Evolutionary conservation across 2,888 invertebrate species (phyloP).

Genomic region (Synergus gifuensis): DNA sequence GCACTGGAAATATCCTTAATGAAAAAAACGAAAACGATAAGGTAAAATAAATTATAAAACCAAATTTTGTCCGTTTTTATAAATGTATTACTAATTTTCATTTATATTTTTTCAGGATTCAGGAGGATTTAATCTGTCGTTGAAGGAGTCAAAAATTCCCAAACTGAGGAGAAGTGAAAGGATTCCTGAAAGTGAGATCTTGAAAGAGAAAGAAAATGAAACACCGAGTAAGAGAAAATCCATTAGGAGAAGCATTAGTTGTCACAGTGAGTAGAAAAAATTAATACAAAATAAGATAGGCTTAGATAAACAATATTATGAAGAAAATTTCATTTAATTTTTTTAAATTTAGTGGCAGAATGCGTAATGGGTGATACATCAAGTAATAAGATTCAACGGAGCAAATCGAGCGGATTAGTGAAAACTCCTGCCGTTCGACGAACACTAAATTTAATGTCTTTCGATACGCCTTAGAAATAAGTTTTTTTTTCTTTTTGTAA

Average conservation of each 20-base stretch:
- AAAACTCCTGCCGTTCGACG: conserved; percentile 4
- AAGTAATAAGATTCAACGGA: background rate
- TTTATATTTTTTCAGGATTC: conserved; percentile 7
- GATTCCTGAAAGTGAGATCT: background rate
- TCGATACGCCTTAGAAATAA: background rate
- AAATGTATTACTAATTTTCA: background rate
- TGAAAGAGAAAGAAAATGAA: background rate
- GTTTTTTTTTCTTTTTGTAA: background rate
- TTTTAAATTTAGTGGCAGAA: conserved; percentile 16
- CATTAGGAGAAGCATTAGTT: conserved; percentile 25
- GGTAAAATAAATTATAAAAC: background rate
- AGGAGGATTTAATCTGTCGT: background rate
- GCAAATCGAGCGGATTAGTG: conserved; percentile 3
- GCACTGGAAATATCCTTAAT: background rate
- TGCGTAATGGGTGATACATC: background rate
- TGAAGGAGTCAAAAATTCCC: background rate
- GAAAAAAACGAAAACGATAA: background rate
- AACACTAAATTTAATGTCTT: conserved; percentile 2
- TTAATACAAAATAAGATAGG: background rate
- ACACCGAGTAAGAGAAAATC: conserved; percentile 32
- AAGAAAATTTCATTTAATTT: background rate
- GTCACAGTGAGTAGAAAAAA: conserved; percentile 6
- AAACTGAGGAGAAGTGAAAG: conserved; percentile 1
- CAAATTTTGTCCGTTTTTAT: background rate
- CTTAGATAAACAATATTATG: background rate